Percentiles rank a stretch among this genome's conserved stretches.
Evolutionary conservation across 2,113 vertebrate species (phyloP).

Genomic region (Pteronura brasiliensis): DNA sequence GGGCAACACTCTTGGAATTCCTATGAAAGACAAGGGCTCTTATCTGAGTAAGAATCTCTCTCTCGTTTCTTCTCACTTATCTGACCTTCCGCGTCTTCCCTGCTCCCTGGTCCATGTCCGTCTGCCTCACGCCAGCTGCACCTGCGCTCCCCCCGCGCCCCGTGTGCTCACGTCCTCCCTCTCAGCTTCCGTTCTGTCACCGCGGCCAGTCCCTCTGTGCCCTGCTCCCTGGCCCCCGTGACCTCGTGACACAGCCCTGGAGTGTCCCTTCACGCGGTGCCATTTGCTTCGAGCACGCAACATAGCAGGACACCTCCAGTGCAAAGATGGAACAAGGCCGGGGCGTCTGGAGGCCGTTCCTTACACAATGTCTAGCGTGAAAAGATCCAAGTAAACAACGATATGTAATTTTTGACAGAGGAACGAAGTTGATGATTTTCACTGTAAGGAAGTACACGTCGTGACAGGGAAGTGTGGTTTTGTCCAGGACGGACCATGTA

Average conservation of each 20-base stretch:
- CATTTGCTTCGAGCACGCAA: not conserved
- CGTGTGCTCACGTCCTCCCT: not conserved
- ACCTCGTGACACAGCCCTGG: not conserved
- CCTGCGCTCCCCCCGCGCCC: accelerated
- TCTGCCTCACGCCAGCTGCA: accelerated
- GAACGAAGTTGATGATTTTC: not conserved
- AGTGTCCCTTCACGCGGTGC: not conserved
- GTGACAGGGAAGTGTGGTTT: not conserved
- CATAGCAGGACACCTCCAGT: not conserved
- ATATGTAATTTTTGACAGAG: not conserved
- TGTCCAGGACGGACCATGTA: too few relatives aligned
- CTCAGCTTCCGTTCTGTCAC: not conserved
- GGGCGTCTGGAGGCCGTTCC: not conserved
- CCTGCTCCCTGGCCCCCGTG: not conserved
- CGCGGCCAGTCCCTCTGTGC: not conserved
- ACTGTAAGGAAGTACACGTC: not conserved
- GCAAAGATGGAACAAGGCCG: not conserved
- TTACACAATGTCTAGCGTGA: not conserved
- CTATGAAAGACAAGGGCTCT: not conserved
- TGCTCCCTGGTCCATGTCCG: not conserved
- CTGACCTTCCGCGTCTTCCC: not conserved
- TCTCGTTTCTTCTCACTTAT: accelerated
- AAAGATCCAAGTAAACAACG: not conserved
- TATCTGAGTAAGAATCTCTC: not conserved
- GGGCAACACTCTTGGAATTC: not conserved